A percentile compares a stretch with the other conserved stretches of the same genome.
Conservation (phyloP, 2,113 vertebrate genomes). For the Halcyon senegalensis region DNA sequence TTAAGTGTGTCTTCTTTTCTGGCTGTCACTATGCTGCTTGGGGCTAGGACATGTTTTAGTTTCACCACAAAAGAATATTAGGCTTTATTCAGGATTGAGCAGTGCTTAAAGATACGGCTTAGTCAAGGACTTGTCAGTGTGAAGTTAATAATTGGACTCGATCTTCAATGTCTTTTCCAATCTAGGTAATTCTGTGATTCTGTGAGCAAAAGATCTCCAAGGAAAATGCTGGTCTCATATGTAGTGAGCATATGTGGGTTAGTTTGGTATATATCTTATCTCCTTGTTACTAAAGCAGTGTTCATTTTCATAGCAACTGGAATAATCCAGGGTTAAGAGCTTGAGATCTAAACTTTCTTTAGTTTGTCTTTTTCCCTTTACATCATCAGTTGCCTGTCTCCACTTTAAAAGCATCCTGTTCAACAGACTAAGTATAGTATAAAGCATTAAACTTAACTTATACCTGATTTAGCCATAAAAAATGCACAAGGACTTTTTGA, state of each 20-base stretch:
- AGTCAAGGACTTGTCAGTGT: too few species aligned
- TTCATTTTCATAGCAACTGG: not conserved
- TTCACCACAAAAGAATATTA: not conserved
- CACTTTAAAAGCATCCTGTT: not conserved
- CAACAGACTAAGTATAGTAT: not conserved
- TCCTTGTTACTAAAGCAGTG: not conserved
- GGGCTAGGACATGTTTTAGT: not conserved
- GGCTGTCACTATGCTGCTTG: not conserved
- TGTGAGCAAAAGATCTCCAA: not conserved
- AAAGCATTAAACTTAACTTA: not conserved
- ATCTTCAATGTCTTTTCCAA: too few species aligned
- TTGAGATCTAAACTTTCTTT: not conserved
- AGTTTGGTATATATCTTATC: not conserved
- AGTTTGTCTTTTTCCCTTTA: not conserved
- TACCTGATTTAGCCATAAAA: not conserved
- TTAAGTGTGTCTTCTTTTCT: not conserved
- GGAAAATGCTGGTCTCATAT: not conserved
- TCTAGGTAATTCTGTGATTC: too few species aligned
- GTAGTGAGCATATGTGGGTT: not conserved
- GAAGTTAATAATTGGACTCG: too few species aligned
- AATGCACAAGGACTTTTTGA: not conserved
- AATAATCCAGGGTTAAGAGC: not conserved
- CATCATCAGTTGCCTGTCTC: not conserved
- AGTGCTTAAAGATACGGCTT: not conserved
- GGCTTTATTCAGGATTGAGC: not conserved